phyloP scores from a whole-genome alignment of 1,140 invertebrate genomes.

The Pararge aegeria region DNA sequence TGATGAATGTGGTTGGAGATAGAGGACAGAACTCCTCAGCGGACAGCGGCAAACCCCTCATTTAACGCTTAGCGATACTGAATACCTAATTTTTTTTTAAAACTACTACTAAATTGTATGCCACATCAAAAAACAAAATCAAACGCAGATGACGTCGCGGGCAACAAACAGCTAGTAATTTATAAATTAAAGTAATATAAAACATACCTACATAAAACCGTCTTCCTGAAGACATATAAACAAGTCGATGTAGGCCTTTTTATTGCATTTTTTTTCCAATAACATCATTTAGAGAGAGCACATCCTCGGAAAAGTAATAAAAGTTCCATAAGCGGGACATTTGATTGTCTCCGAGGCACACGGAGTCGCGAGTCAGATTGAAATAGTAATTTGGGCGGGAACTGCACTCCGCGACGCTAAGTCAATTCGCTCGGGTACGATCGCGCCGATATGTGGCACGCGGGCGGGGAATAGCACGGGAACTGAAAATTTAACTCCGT shows the following conservation, averaged over 20 bases:
- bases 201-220: no score
- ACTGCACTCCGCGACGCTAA: constrained; percentile 53
- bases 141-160: no score
- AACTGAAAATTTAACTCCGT: constrained; percentile 1
- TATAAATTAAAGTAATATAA: no score
- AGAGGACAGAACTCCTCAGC: no score
- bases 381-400: constrained; percentile 69
- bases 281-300: background rate
- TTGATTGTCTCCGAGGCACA: constrained; percentile 31
- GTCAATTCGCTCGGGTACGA: constrained; percentile 47
- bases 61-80: no score
- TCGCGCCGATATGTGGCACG: constrained; percentile 33
- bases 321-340: constrained; percentile 30
- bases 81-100: no score
- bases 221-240: no score
- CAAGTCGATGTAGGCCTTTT: background rate
- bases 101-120: no score
- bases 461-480: background rate
- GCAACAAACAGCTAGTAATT: no score
- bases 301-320: constrained; percentile 26
- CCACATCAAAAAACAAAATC: no score
- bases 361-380: constrained; percentile 42
- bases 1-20: no score
- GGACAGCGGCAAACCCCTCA: no score
- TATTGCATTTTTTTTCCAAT: constrained; percentile 6